Evolutionary conservation across 2,113 vertebrate species (phyloP).

Genomic region (Oriolus oriolus): DNA sequence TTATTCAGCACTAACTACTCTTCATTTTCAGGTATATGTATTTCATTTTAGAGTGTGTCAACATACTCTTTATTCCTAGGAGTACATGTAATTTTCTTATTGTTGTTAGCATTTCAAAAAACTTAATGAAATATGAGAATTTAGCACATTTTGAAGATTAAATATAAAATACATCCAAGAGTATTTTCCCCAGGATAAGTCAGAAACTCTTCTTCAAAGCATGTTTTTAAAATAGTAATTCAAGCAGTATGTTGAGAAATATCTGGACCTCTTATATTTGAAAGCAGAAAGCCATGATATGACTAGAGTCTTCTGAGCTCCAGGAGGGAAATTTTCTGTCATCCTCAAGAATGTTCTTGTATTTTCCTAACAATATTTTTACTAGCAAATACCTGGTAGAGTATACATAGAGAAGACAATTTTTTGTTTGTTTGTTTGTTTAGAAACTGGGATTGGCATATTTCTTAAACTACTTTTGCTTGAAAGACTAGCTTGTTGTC

Average conservation of each 20-base stretch:
- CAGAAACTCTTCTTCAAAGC: neutral
- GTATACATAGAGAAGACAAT: neutral
- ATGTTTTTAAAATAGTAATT: neutral
- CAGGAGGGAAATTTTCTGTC: neutral
- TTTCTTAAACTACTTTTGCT: neutral
- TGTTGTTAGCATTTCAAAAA: neutral
- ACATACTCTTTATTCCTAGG: neutral
- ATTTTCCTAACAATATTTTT: neutral
- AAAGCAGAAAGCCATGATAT: neutral
- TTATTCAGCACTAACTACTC: neutral
- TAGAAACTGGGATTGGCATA: neutral
- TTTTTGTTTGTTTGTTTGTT: neutral
- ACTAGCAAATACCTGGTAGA: neutral
- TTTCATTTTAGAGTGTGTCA: neutral
- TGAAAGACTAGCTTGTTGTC: neutral
- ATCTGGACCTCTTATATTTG: neutral
- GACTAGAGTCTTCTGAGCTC: neutral
- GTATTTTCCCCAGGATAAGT: neutral
- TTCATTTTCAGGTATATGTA: neutral
- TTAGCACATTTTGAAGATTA: neutral
- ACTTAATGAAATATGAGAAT: neutral
- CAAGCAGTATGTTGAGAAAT: neutral
- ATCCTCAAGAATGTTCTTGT: neutral
- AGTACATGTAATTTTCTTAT: neutral
- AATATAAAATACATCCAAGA: neutral